These are phyloP conservation scores for Eulithis prunata DNA, from an alignment of 2,888 invertebrate genomes.

Conservation along the genomic window DNA sequence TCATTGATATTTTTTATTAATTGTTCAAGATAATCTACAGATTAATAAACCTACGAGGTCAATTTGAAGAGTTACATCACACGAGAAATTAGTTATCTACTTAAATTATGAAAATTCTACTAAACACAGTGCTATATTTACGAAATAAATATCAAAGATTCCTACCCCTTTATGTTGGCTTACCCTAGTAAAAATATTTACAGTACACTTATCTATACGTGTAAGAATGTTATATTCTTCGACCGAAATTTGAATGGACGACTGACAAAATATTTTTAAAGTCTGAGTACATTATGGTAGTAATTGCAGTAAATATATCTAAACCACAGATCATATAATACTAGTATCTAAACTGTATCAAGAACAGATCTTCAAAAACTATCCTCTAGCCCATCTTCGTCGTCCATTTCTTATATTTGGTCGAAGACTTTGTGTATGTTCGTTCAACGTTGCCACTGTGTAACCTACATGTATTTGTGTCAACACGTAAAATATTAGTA, in stretches of 20 bases:
- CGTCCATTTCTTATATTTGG: conserved; percentile 43
- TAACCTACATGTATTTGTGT: conserved; percentile 71
- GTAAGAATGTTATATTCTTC: conserved; percentile 24
- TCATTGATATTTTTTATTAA: conserved; percentile 19
- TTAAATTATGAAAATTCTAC: conserved; percentile 35
- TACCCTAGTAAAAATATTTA: conserved; percentile 7
- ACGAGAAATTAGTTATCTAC: conserved; percentile 19
- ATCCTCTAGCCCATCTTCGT: background rate
- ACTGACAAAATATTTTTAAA: background rate
- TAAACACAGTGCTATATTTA: conserved; percentile 40
- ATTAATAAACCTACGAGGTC: conserved; percentile 61
- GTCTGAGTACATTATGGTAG: too few relatives aligned
- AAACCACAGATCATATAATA: too few relatives aligned
- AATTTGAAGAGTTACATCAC: conserved; percentile 60
- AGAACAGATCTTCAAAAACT: background rate
- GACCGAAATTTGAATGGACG: conserved; percentile 35
- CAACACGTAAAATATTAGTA: conserved; percentile 69
- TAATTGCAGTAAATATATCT: too few relatives aligned
- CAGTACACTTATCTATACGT: conserved; percentile 11
- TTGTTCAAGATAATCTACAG: conserved; percentile 28
- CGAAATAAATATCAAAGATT: conserved; percentile 16
- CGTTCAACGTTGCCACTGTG: conserved; percentile 61
- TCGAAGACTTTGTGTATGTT: conserved; percentile 39
- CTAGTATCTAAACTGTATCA: too few relatives aligned
- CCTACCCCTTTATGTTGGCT: conserved; percentile 23